A percentile compares a stretch with the other conserved stretches of the same genome.
These are phyloP conservation scores for Diplodus sargus DNA, from an alignment of 2,797 vertebrate species.

Conservation along the genomic window DNA sequence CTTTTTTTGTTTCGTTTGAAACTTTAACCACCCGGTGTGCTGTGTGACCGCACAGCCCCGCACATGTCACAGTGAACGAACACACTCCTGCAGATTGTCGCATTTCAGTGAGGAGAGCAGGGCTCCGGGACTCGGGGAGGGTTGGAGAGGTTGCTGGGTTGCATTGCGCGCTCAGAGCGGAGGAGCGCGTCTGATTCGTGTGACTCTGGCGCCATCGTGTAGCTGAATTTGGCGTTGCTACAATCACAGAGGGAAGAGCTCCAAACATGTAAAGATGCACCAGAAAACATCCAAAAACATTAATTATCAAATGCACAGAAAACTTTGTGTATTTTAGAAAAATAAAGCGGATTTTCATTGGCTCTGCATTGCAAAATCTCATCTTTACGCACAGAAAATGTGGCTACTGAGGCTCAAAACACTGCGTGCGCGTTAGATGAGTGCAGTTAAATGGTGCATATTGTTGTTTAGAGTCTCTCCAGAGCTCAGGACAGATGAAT, in stretches of 20 bases:
- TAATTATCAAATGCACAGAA: too few species aligned
- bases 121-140: background rate
- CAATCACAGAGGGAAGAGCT: background rate
- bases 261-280: background rate
- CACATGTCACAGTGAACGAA: background rate
- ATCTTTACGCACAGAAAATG: background rate
- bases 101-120: conserved; percentile 10
- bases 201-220: conserved; percentile 83
- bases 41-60: background rate
- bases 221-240: conserved; percentile 70
- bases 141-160: background rate
- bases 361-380: background rate
- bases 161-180: background rate
- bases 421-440: background rate
- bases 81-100: conserved; percentile 4
- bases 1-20: too few species aligned
- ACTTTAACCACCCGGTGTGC: background rate
- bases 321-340: too few species aligned
- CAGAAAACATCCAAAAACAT: too few species aligned
- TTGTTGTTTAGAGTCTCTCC: background rate
- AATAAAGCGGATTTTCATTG: background rate
- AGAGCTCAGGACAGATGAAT: background rate
- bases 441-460: background rate
- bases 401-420: too few species aligned
- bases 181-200: conserved; percentile 30